Evolutionary conservation across 2,113 vertebrate genomes (phyloP), one percentile per base, ranked within the genome.

Genomic region (Ceratotherium simum): DNA sequence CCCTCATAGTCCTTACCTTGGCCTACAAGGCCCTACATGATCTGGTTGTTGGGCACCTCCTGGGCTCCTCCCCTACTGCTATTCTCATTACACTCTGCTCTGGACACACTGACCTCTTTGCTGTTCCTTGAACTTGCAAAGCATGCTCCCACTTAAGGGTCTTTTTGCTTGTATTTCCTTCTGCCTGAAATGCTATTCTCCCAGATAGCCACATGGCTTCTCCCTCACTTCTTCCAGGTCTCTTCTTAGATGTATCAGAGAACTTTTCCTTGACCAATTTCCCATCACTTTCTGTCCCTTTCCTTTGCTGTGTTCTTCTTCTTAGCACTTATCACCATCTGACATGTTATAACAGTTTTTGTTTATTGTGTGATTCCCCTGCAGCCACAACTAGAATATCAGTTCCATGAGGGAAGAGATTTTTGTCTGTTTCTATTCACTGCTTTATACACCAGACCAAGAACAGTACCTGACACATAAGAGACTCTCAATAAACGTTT

Each of bases 401-500:
- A 64, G 51, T 79, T 94, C 73, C 25, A 90, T 14, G 65, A 94
- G 23, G 20, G 6, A 60, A 97, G 60, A 98, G 2, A 62, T 80
- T 56, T 92, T 91, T 81, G 48, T 94, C 75, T 91, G 18, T 29
- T 93, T 96, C 88, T 96, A 33, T 81, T 89, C 42, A 86, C 27
- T 92, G 14, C 7, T 97, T 96, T 90, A 73, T 73, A 27, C 80
- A 80, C 1, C 2, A 90, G 48, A 73, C 29, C 70, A 84, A 91
- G 14, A 91, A 90, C 7, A 89, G 9, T 86, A n/a, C 11, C n/a
- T 90, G 64, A 23, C 67, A 91, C 33, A 89, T 17, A 92, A 64
- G 23, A 84, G 46, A 10, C 31, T 91, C 65, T 96, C 75, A 93
- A 46, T 70, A 95, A 96, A 93, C 90, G 25, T 81, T 92, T 94